Evolutionary conservation across 2,113 vertebrate species (phyloP), one percentile per base, ranked within the genome.

Genomic region (Colius striatus): DNA sequence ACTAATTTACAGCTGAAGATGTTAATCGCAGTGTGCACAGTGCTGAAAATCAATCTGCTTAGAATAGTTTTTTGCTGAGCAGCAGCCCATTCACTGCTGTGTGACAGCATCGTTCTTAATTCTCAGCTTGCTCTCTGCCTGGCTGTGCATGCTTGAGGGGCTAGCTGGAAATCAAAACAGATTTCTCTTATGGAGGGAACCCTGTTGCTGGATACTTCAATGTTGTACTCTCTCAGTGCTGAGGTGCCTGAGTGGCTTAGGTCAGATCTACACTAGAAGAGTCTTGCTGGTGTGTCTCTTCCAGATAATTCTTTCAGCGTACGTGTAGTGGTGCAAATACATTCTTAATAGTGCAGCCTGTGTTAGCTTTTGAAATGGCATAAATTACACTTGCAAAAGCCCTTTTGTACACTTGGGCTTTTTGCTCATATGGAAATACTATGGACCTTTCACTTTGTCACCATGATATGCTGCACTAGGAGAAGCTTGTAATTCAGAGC

Each of bases 61-160:
- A 10, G 63, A 68, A 62, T 2, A 92, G 91, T 18, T n/a, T 58
- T 82, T 5, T 47, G 30, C 84, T 66, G 89, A 85, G 92, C 80
- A 92, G 84, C 84, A 94, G 72, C 72, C 82, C 34, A 0, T 62
- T 84, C 63, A 3, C 17, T 48, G 50, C 68, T 34, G 62, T 9
- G 61, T 85, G 92, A 34, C 72, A 47, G 85, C 57, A 38, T 66
- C 43, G 5, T 47, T 75, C 15, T n/a, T 54, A 41, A 20, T 85
- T 29, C 58, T 67, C 57, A 19, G 43, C 63, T 54, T 34, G 14
- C 74, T 23, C 29, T 6, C 50, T 68, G 61, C 80, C 65, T 62
- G 76, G 43, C 0, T 0, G 27, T 6, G 27, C 0, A 0, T 51
- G 58, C 84, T 76, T 1, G 0, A 38, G 73, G 86, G 32, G 2